Conservation (phyloP, 64 coral and sea anemone genomes). For the Stichodactyla mertensii region DNA sequence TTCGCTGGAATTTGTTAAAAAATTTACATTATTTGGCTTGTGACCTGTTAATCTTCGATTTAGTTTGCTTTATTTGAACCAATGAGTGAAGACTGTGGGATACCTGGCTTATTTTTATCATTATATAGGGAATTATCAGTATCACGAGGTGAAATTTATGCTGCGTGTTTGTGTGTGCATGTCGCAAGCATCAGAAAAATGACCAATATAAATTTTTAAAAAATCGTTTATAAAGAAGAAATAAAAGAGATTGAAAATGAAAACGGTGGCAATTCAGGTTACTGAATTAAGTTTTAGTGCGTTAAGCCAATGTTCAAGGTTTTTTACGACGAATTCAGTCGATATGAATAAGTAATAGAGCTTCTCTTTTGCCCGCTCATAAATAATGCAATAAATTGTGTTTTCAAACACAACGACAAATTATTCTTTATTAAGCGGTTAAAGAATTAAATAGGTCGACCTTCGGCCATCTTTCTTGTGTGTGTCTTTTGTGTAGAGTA, state of each 20-base stretch:
- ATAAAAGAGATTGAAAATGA: neutral
- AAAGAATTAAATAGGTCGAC: neutral
- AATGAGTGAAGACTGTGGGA: neutral
- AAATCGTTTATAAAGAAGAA: neutral
- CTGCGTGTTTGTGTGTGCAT: neutral
- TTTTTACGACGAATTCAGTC: neutral
- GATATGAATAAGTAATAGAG: neutral
- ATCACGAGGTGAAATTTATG: neutral
- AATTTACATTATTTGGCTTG: neutral
- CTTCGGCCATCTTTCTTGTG: neutral
- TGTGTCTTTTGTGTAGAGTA: neutral
- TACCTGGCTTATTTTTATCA: neutral
- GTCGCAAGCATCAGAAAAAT: too few relatives aligned
- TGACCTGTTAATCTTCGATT: constrained; percentile 2
- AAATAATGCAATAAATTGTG: neutral
- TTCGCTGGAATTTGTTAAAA: neutral
- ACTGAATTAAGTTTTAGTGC: too few relatives aligned
- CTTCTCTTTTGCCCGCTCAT: neutral
- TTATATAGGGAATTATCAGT: constrained; percentile 2
- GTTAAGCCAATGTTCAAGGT: neutral
- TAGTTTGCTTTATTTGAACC: neutral
- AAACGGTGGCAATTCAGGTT: neutral
- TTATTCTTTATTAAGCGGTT: neutral
- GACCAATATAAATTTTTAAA: neutral
- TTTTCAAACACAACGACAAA: neutral